Base-by-base conservation (phyloP, 1,140 invertebrate genomes). In the Plodia interpunctella region DNA sequence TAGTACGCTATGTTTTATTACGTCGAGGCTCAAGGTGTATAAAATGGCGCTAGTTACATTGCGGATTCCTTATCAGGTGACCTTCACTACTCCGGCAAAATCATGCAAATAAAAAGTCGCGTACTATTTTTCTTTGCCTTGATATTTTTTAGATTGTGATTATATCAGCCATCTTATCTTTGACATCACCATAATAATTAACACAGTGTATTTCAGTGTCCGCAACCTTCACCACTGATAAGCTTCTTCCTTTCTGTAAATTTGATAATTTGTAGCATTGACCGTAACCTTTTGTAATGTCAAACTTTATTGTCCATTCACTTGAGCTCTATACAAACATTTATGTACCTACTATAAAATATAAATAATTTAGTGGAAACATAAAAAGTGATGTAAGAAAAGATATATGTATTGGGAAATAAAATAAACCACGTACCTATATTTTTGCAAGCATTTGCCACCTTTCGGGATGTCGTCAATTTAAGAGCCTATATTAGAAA, bases 41-140 rank as follows among this genome's bases (percentile, higher is more conserved):
- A 53, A 63, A 65, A 62, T 15, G 38, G 38, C 65, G 63, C 57
- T 63, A 65, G 63, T 70, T 70, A 76, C 63, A 70, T 66, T 71
- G 67, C 60, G 61, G 72, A 74, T 80, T 81, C 76, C 80, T 86
- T 86, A 86, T 86, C 83, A 77, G 63, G 63, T 68, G 78, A 81
- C 80, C 83, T 86, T 86, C 80, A 72, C 57, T 67, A 68, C 60
- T 66, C 71, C 66, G 30, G 61, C 55, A 64, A 53, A 68, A 71
- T 60, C 61, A 66, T 59, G 63, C 60, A 66, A 70, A 66, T 74
- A 58, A 57, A 71, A 63, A 60, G 13, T 53, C 19, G 51, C 51
- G 51, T 20, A n/a, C 51, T 21, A 8, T 53, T 28, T 53, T 53
- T 25, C 51, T 53, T 5, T 25, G 51, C 21, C 20, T 53, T 53